Evolutionary conservation across 2,888 invertebrate genomes (phyloP).

Genomic region (Acronicta psi): DNA sequence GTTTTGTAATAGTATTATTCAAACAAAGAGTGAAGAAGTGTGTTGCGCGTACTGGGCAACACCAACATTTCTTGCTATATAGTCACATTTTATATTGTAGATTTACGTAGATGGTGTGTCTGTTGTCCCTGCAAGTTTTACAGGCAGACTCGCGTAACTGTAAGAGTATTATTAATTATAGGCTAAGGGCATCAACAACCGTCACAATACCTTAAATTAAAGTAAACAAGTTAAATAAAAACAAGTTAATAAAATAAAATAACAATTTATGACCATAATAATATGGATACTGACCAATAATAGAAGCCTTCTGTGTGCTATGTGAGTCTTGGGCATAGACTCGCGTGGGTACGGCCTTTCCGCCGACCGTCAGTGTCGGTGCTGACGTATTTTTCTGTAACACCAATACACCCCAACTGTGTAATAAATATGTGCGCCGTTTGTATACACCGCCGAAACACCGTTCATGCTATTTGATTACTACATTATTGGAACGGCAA

Average conservation of each 20-base stretch:
- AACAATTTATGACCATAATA: not conserved
- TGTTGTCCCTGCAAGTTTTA: no score
- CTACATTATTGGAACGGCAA: not conserved
- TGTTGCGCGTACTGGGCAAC: no score
- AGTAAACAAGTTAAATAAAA: no score
- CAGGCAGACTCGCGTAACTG: no score
- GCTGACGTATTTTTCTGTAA: conserved; percentile 73
- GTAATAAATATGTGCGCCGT: conserved; percentile 41
- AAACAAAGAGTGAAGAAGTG: no score
- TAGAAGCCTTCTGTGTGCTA: conserved; percentile 67
- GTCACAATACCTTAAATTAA: not conserved
- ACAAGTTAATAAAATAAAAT: no score
- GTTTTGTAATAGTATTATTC: no score
- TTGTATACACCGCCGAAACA: conserved; percentile 25
- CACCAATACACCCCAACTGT: conserved; percentile 57
- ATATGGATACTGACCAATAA: conserved; percentile 69
- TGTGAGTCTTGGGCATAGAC: conserved; percentile 59
- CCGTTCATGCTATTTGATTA: not conserved
- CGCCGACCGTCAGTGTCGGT: conserved; percentile 73
- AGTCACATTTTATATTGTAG: no score
- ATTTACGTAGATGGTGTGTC: no score
- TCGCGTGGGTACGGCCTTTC: conserved; percentile 66
- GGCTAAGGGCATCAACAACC: no score
- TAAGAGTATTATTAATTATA: no score
- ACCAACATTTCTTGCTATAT: no score